phyloP scores from a whole-genome alignment of 2,113 vertebrate genomes.

The Gasterosteus nipponicus region DNA sequence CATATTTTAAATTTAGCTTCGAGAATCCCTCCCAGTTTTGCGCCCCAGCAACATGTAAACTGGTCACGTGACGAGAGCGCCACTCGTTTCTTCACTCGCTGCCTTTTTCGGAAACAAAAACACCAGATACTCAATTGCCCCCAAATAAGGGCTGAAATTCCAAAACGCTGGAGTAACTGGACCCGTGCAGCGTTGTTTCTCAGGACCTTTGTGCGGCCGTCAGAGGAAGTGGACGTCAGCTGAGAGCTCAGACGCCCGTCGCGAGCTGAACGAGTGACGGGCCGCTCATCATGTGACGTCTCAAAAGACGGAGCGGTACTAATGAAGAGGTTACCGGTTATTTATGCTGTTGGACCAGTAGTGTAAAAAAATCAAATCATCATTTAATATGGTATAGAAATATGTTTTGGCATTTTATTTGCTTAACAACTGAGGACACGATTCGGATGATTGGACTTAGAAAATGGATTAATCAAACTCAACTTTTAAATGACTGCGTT shows the following conservation, averaged over 20 bases:
- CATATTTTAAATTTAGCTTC: slow-evolving; percentile 62
- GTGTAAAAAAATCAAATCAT: neutral
- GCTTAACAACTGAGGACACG: neutral
- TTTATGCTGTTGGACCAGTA: neutral
- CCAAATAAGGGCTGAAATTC: slow-evolving; percentile 75
- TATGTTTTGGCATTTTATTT: neutral
- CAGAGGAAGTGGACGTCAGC: slow-evolving; percentile 13
- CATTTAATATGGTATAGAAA: neutral
- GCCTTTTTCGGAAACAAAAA: slow-evolving; percentile 71
- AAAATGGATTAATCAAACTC: neutral
- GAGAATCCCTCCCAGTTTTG: slow-evolving; percentile 54
- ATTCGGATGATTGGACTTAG: neutral
- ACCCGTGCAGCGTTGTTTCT: slow-evolving; percentile 61
- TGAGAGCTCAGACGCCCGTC: neutral
- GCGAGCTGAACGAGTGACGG: neutral
- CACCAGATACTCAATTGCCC: slow-evolving; percentile 37
- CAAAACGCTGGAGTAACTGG: slow-evolving; percentile 65
- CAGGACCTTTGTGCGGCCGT: slow-evolving; percentile 55
- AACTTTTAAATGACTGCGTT: neutral
- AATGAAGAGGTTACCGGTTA: neutral
- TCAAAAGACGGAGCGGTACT: no score
- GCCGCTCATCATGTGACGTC: neutral
- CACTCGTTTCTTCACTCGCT: slow-evolving; percentile 45
- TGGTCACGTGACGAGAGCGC: slow-evolving; percentile 38
- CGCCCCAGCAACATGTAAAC: slow-evolving; percentile 42